These are phyloP conservation scores for Coptodon bakossiorum DNA, from an alignment of 2,113 vertebrate genomes.

Conservation along the genomic window DNA sequence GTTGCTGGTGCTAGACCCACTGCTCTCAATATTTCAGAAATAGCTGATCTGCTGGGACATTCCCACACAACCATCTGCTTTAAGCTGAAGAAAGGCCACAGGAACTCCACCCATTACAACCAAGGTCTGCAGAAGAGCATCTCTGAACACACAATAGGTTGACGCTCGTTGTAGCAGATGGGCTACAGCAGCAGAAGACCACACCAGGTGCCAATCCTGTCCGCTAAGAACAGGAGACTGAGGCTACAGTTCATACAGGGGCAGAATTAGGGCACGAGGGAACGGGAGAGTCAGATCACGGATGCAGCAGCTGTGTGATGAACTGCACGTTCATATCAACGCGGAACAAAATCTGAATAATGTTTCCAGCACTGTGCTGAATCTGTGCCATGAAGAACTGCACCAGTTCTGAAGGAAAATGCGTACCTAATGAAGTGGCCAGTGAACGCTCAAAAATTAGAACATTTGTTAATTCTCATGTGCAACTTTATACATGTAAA, in stretches of 20 bases:
- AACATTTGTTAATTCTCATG: neutral
- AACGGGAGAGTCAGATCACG: neutral
- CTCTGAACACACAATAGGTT: neutral
- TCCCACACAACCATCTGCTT: neutral
- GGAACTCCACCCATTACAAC: neutral
- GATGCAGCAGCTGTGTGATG: neutral
- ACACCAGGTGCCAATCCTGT: neutral
- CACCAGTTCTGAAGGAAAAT: neutral
- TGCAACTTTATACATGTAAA: neutral
- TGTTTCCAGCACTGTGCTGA: neutral
- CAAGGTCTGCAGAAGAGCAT: neutral
- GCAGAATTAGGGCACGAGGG: neutral
- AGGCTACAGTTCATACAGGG: neutral
- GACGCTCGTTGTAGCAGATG: neutral
- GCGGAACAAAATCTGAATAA: neutral
- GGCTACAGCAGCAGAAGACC: neutral
- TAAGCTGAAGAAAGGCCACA: neutral
- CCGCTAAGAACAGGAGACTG: neutral
- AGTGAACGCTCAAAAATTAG: neutral
- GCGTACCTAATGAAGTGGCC: neutral
- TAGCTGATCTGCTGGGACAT: neutral
- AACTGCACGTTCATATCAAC: neutral
- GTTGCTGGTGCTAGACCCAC: neutral
- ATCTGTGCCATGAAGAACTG: neutral
- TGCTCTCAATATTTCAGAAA: neutral